phyloP scores from a whole-genome alignment of 2,797 vertebrate species.

The Clarias platycephalus region DNA sequence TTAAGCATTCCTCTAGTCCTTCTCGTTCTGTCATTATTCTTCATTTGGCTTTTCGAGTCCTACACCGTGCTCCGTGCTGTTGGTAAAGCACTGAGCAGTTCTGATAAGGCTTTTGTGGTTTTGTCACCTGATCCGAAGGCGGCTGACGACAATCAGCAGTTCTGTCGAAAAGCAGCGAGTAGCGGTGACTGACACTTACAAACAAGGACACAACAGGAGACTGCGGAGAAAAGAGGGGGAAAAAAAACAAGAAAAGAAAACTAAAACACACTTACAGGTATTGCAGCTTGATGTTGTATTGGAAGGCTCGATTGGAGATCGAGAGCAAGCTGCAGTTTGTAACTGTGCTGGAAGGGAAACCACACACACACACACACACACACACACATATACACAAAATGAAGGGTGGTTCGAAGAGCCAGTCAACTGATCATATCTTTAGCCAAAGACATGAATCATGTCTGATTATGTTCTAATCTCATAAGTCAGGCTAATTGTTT shows the following conservation, averaged over 20 bases:
- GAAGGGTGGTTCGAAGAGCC: constrained; percentile 7
- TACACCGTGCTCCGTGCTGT: neutral
- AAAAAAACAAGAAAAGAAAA: constrained; percentile 36
- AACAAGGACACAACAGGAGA: constrained; percentile 54
- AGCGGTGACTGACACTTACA: constrained; percentile 64
- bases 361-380: constrained; percentile 30
- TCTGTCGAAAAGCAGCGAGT: constrained; percentile 39
- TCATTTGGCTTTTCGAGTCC: neutral
- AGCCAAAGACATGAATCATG: constrained; percentile 27
- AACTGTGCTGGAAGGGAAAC: constrained; percentile 68
- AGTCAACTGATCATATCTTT: constrained; percentile 34
- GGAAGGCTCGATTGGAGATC: constrained; percentile 75
- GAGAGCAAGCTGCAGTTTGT: constrained; percentile 70
- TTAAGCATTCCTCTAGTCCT: neutral
- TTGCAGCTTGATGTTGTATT: constrained; percentile 76
- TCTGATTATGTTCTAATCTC: constrained; percentile 26
- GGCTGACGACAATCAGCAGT: constrained; percentile 34
- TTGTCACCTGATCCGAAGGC: constrained; percentile 15
- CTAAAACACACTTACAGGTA: constrained; percentile 74
- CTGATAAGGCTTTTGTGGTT: neutral
- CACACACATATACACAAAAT: constrained; percentile 18
- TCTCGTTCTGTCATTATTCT: neutral
- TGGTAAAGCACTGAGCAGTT: neutral
- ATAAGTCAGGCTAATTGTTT: constrained; percentile 22
- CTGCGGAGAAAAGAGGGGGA: neutral